Base-by-base conservation (phyloP, 2,888 invertebrate species). In the Habroteleia sp. region DNA sequence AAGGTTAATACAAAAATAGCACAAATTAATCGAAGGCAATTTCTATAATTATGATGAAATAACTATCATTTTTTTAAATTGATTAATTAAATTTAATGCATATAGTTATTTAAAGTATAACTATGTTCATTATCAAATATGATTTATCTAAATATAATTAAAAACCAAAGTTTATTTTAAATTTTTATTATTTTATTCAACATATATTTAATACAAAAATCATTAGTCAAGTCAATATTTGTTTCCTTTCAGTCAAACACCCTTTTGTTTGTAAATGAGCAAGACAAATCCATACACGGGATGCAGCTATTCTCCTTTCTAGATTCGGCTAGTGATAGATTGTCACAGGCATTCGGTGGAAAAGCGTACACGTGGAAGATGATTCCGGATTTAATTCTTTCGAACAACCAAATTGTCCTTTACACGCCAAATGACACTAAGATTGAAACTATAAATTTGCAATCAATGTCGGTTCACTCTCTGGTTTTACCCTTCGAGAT, bases 401-500 rank as follows among this genome's bases (percentile, higher is more conserved):
- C 81, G 0, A 58, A 81, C 11, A 79, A 83, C 77, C 81, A 83
- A 66, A 65, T 83, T 2, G 74, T 87, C 23, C 80, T 86, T 3
- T 83, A 79, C 6, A 78, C 82, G 0, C 79, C 79, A 0, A 80
- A 83, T 35, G 83, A 82, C 16, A 77, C 81, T 14, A 86, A 79
- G 60, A 80, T 89, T 23, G 87, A 89, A 75, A 75, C 87, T n/a
- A 48, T 89, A 7, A 81, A 89, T 74, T 71, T 89, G 20, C 74
- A 81, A 25, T 79, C 76, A 1, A 78, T 85, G 83, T 79, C 33
- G 20, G 82, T 81, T 1, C 84, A 83, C 54, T 82, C 84, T 10
- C 78, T 89, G 62, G 79, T 66, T n/a, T 39, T 89, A 13, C 89
- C 89, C 4, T 84, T 86, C 42, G 74, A 82, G n/a, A 79, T 89